phyloP scores from a whole-genome alignment of 2,797 vertebrate genomes.

The Pitangus sulphuratus region DNA sequence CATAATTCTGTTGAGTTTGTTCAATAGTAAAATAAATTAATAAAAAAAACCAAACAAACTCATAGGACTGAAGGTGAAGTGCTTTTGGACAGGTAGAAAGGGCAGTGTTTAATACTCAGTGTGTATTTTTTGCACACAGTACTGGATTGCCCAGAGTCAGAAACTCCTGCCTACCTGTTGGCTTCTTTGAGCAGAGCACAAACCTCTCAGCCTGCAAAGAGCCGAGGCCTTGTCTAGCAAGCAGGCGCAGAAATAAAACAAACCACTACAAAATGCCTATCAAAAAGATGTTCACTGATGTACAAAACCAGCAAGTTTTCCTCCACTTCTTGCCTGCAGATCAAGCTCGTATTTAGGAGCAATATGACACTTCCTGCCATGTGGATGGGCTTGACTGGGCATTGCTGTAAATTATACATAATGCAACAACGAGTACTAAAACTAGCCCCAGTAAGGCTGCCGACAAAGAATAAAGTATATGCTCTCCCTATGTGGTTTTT shows the following conservation, averaged over 20 bases:
- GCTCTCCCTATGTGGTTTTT: conserved; percentile 78
- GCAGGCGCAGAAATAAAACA: neutral
- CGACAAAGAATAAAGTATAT: conserved; percentile 55
- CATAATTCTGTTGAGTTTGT: rapidly evolving
- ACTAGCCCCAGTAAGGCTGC: conserved; percentile 33
- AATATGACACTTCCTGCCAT: neutral
- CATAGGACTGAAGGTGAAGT: neutral
- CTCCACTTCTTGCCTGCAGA: neutral
- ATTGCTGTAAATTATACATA: conserved; percentile 40
- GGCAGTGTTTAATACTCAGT: neutral
- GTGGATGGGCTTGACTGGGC: conserved; percentile 20
- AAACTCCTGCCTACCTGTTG: neutral
- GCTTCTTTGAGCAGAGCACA: neutral
- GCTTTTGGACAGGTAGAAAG: neutral
- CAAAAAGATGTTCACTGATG: neutral
- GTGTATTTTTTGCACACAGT: neutral
- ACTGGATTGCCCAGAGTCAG: neutral
- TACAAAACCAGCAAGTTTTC: neutral
- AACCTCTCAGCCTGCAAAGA: neutral
- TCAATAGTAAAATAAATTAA: neutral
- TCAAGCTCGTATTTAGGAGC: conserved; percentile 10
- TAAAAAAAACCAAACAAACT: neutral
- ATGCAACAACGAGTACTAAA: conserved; percentile 48
- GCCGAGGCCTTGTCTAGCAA: neutral
- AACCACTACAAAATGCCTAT: rapidly evolving